A percentile compares a stretch with the other conserved stretches of the same genome.
These are phyloP conservation scores for Orussus abietinus DNA, from an alignment of 1,140 invertebrate species.

Conservation along the genomic window DNA sequence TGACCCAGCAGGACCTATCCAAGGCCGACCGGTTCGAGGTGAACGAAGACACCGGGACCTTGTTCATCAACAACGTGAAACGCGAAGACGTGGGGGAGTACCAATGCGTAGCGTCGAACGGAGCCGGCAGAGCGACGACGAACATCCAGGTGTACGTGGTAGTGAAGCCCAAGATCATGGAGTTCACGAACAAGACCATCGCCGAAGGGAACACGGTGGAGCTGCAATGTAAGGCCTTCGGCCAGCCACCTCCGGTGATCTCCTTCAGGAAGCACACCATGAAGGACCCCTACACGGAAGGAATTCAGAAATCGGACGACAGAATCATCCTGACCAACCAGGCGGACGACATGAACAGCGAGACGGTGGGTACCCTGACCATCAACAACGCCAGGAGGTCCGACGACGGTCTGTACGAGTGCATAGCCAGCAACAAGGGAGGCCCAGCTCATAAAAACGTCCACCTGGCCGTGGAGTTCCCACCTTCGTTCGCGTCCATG, in stretches of 20 bases:
- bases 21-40: constrained; percentile 70
- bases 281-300: constrained; percentile 57
- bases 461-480: constrained; percentile 80
- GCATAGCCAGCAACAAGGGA: constrained; percentile 77
- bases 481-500: constrained; percentile 74
- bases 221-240: constrained; percentile 71
- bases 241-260: constrained; percentile 72
- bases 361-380: constrained; percentile 62
- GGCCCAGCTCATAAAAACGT: constrained; percentile 70
- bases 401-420: constrained; percentile 88
- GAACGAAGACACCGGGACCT: constrained; percentile 62
- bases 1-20: constrained; percentile 64
- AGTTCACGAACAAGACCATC: constrained; percentile 71
- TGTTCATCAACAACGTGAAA: constrained; percentile 73
- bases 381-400: constrained; percentile 56
- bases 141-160: constrained; percentile 64
- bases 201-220: constrained; percentile 61
- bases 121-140: constrained; percentile 66
- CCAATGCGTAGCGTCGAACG: constrained; percentile 78
- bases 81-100: constrained; percentile 76
- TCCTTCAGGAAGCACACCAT: constrained; percentile 66
- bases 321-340: constrained; percentile 60
- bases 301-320: constrained; percentile 60
- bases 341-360: constrained; percentile 56
- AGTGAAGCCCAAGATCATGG: constrained; percentile 75